phyloP scores from a whole-genome alignment of 2,797 vertebrate genomes.

The Cossypha caffra region DNA sequence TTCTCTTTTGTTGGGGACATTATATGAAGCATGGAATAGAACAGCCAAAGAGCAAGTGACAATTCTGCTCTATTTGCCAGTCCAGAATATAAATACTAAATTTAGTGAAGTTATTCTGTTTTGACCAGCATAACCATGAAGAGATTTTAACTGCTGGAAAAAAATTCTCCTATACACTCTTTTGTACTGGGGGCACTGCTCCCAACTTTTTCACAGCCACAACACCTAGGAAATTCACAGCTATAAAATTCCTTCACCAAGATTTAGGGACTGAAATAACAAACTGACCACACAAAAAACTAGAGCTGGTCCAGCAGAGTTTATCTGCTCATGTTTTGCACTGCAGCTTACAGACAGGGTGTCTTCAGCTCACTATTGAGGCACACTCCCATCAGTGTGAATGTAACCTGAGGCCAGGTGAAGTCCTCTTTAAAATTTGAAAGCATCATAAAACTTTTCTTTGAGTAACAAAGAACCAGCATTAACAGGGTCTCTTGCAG shows the following conservation, averaged over 20 bases:
- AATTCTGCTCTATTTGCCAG: neutral
- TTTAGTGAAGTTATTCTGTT: neutral
- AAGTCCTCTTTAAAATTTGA: neutral
- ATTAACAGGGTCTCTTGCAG: neutral
- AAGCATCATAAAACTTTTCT: neutral
- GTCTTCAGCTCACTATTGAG: neutral
- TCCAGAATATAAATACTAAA: neutral
- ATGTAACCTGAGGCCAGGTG: neutral
- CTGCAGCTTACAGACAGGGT: neutral
- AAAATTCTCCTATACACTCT: neutral
- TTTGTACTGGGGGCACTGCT: neutral
- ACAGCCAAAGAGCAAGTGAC: neutral
- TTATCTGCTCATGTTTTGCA: neutral
- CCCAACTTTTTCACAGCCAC: neutral
- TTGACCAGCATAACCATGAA: neutral
- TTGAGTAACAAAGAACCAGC: neutral
- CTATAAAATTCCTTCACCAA: neutral
- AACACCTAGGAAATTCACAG: neutral
- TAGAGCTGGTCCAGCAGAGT: neutral
- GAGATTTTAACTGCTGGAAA: neutral
- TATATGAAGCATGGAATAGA: neutral
- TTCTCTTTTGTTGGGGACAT: neutral
- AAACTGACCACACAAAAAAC: neutral
- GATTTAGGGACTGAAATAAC: neutral
- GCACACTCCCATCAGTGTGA: neutral